Conservation (phyloP, 2,797 vertebrate species). For the Sarcophilus harrisii region DNA sequence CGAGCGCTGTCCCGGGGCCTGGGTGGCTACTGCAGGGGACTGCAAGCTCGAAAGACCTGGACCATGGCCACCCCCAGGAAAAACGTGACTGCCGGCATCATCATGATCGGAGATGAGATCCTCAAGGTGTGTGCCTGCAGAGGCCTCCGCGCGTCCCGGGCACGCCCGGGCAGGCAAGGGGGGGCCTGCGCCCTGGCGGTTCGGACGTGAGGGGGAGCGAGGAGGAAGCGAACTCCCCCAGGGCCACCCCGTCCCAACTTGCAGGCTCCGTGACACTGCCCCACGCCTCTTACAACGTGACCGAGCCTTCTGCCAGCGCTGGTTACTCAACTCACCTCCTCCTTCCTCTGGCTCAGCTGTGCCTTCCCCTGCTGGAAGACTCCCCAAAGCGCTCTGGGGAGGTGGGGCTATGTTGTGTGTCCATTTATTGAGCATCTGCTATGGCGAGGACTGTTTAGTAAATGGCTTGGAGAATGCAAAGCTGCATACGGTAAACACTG, state of each 20-base stretch:
- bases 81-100: conserved; percentile 91
- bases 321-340: neutral
- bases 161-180: neutral
- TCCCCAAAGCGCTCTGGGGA: neutral
- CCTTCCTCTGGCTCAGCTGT: neutral
- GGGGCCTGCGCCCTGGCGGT: neutral
- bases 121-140: conserved; percentile 89
- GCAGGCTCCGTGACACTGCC: neutral
- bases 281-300: neutral
- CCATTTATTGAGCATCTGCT: neutral
- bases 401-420: neutral
- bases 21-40: conserved; percentile 66
- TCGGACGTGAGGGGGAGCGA: neutral
- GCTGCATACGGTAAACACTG: too few species aligned
- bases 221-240: neutral
- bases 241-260: neutral
- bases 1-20: conserved; percentile 64
- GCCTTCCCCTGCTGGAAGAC: neutral
- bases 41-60: conserved; percentile 3
- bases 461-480: neutral
- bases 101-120: conserved; percentile 97
- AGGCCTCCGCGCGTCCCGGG: neutral
- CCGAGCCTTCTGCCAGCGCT: neutral
- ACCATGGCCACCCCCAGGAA: conserved; percentile 73
- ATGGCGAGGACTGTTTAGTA: neutral